Evolutionary conservation across 2,797 vertebrate species (phyloP).

Genomic region (Enteromius paludinosus): DNA sequence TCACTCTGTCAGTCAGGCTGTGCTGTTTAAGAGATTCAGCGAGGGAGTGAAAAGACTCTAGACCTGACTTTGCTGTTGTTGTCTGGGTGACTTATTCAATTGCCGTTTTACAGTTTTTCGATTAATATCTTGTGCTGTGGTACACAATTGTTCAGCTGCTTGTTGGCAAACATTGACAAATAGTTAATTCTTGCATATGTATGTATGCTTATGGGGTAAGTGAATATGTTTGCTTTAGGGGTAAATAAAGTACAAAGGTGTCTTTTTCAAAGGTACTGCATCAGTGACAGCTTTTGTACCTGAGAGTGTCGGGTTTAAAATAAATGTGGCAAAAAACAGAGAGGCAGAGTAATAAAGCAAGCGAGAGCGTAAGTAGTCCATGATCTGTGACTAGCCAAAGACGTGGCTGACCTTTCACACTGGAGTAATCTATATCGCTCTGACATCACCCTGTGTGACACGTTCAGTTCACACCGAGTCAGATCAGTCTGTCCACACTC

Average conservation of each 20-base stretch:
- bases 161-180: background rate
- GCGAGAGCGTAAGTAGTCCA: slow-evolving; percentile 17
- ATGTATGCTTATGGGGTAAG: background rate
- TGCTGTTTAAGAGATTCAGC: background rate
- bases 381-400: slow-evolving; percentile 27
- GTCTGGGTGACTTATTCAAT: background rate
- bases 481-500: slow-evolving; percentile 28
- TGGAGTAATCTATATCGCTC: slow-evolving; percentile 46
- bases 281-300: background rate
- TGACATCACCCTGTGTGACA: slow-evolving; percentile 18
- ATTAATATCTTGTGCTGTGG: background rate
- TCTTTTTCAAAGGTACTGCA: background rate
- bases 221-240: background rate
- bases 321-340: background rate
- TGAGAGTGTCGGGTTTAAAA: background rate
- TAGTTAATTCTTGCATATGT: too few species aligned
- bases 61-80: background rate
- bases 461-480: slow-evolving; percentile 34
- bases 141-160: background rate
- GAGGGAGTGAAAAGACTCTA: background rate
- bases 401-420: slow-evolving; percentile 47
- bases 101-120: background rate
- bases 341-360: background rate
- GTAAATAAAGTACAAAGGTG: background rate
- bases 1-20: slow-evolving; percentile 5